Percentiles rank a stretch among this genome's conserved stretches.
Evolutionary conservation across 2,888 invertebrate species (phyloP).

Genomic region (Caenorhabditis imperialis): DNA sequence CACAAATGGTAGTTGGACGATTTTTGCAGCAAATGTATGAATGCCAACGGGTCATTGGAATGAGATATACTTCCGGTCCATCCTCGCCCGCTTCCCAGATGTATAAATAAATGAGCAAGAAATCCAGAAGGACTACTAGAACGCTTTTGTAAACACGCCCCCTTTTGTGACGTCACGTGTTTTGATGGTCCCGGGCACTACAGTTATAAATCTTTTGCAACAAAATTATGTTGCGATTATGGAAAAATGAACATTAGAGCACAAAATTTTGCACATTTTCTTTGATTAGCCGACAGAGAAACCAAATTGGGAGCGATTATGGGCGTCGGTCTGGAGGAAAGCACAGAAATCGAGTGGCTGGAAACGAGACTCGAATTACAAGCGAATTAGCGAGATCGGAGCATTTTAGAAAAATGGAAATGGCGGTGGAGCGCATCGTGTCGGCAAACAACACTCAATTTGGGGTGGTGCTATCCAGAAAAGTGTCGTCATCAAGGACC

Average conservation of each 20-base stretch:
- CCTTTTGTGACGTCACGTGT: slow-evolving; percentile 26
- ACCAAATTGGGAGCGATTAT: slow-evolving; percentile 10
- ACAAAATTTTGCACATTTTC: too few relatives aligned
- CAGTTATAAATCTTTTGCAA: not conserved
- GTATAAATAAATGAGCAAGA: too few relatives aligned
- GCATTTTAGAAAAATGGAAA: slow-evolving; percentile 43
- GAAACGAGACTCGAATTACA: slow-evolving; percentile 40
- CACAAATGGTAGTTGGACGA: slow-evolving; percentile 11
- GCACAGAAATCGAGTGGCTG: slow-evolving; percentile 30
- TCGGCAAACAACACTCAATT: slow-evolving; percentile 47
- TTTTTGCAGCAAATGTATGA: slow-evolving; percentile 5
- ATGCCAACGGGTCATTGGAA: too few relatives aligned
- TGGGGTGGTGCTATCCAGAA: slow-evolving; percentile 19
- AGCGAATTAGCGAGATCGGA: slow-evolving; percentile 44
- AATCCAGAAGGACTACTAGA: not conserved
- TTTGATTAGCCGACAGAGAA: too few relatives aligned
- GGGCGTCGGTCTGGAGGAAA: not conserved
- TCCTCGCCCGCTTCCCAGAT: too few relatives aligned
- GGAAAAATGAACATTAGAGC: too few relatives aligned
- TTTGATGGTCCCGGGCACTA: slow-evolving; percentile 8
- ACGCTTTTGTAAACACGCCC: slow-evolving; percentile 8
- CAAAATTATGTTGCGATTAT: too few relatives aligned
- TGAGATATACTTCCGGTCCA: too few relatives aligned
- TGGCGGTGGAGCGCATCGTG: slow-evolving; percentile 12
- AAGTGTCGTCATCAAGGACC: slow-evolving; percentile 36